Evolutionary conservation across 2,888 invertebrate species (phyloP).

Genomic region (Halictus quadricinctus): DNA sequence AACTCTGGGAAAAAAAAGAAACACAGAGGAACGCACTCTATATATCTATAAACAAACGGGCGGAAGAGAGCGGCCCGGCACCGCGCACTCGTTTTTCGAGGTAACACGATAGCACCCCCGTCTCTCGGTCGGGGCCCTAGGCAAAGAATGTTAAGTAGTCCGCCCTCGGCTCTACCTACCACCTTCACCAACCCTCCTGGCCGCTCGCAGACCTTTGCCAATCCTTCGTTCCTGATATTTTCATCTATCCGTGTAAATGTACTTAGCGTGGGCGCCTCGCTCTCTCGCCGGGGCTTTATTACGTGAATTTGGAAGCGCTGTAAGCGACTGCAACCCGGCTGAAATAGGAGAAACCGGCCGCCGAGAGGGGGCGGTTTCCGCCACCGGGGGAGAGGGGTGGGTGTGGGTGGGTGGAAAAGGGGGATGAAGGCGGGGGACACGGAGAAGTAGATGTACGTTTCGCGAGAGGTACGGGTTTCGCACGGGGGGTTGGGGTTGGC

Average conservation of each 20-base stretch:
- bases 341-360: conserved; percentile 51
- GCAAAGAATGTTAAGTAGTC: conserved; percentile 70
- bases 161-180: conserved; percentile 41
- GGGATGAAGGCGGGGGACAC: neutral
- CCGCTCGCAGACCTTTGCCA: conserved; percentile 35
- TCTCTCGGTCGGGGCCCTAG: conserved; percentile 38
- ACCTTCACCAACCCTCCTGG: conserved; percentile 28
- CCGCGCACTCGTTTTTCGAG: conserved; percentile 47
- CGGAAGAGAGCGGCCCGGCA: neutral
- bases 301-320: conserved; percentile 73
- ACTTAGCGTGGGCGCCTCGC: conserved; percentile 66
- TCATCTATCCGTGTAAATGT: conserved; percentile 75
- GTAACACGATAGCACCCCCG: conserved; percentile 65
- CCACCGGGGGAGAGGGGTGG: neutral
- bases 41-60: conserved; percentile 69
- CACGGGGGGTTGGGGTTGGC: conserved; percentile 29
- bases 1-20: neutral
- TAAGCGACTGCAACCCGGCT: conserved; percentile 63
- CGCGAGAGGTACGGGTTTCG: conserved; percentile 67
- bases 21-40: conserved; percentile 46
- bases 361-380: conserved; percentile 10
- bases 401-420: conserved; percentile 5
- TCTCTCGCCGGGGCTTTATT: conserved; percentile 69
- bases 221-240: conserved; percentile 70
- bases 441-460: conserved; percentile 68